Conservation (phyloP, 2,113 vertebrate species). For the Mola mola region DNA sequence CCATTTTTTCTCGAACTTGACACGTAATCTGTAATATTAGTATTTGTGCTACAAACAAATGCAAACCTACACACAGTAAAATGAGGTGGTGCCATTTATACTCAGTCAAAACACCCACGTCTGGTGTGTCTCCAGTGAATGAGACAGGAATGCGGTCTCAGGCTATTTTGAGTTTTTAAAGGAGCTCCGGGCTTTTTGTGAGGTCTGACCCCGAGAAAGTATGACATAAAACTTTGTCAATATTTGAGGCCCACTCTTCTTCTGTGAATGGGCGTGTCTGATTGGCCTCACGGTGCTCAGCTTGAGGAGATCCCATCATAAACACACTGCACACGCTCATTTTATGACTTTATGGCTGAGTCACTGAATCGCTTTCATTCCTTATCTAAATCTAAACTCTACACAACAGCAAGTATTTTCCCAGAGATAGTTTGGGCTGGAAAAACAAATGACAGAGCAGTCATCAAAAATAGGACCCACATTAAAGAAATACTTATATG, state of each 20-base stretch:
- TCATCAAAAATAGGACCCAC: no score
- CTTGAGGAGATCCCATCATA: slow-evolving; percentile 17
- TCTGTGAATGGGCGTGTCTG: slow-evolving; percentile 7
- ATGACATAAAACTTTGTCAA: slow-evolving; percentile 42
- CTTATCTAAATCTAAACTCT: slow-evolving; percentile 8
- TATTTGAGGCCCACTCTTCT: slow-evolving; percentile 41
- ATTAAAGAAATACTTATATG: background rate
- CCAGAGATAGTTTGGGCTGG: background rate
- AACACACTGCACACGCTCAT: slow-evolving; percentile 17
- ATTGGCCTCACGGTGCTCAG: background rate
- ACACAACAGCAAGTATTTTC: slow-evolving; percentile 10
- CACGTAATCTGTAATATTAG: background rate
- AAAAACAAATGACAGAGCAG: no score
- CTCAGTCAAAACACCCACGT: slow-evolving; percentile 38
- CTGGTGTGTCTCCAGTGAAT: slow-evolving; percentile 41
- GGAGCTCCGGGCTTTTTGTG: slow-evolving; percentile 37
- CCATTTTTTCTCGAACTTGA: no score
- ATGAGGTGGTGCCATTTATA: slow-evolving; percentile 22
- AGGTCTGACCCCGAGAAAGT: slow-evolving; percentile 58
- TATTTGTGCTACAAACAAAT: background rate
- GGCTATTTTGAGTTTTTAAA: slow-evolving; percentile 62
- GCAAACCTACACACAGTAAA: background rate
- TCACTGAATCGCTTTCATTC: slow-evolving; percentile 2
- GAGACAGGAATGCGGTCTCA: slow-evolving; percentile 54
- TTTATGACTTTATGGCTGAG: slow-evolving; percentile 9